These are phyloP conservation scores for Neocloeon triangulifer DNA, from an alignment of 1,140 invertebrate genomes.

Conservation along the genomic window DNA sequence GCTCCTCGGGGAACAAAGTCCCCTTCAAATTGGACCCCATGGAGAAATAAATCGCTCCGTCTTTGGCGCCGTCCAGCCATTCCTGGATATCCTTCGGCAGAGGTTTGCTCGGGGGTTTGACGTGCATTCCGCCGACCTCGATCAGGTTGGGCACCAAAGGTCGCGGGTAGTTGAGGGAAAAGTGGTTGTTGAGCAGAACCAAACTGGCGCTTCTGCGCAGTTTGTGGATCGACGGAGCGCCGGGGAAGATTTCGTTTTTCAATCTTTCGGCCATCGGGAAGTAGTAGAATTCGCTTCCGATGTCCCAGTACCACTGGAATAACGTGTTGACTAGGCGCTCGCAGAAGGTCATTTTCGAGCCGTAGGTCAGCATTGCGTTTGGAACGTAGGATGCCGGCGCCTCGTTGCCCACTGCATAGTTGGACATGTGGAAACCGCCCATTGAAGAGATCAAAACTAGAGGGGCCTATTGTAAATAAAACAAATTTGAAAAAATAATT, in stretches of 20 bases:
- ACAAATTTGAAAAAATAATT: too few relatives aligned
- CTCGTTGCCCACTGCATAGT: constrained; percentile 10
- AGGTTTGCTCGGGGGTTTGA: not conserved
- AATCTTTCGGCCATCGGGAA: too few relatives aligned
- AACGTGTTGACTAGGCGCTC: constrained; percentile 17
- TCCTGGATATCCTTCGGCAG: constrained; percentile 7
- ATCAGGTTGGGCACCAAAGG: constrained; percentile 11
- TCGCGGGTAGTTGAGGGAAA: constrained; percentile 9
- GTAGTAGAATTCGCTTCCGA: too few relatives aligned
- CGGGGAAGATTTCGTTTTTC: constrained; percentile 6
- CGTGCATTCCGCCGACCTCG: constrained; percentile 12
- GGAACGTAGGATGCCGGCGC: constrained; percentile 22
- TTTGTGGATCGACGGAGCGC: constrained; percentile 8
- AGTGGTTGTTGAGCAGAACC: constrained; percentile 10
- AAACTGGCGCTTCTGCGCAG: constrained; percentile 9
- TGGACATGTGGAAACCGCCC: constrained; percentile 10
- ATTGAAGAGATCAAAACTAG: constrained; percentile 6
- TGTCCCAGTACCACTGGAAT: too few relatives aligned
- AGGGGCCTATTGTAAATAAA: too few relatives aligned
- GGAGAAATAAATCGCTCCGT: constrained; percentile 17
- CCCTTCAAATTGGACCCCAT: constrained; percentile 15
- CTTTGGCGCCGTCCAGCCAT: constrained; percentile 11
- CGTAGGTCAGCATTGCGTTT: constrained; percentile 24
- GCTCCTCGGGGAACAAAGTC: constrained; percentile 11
- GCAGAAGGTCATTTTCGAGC: constrained; percentile 29